phyloP scores from a whole-genome alignment of 2,797 vertebrate species.

The Gastrophryne carolinensis region DNA sequence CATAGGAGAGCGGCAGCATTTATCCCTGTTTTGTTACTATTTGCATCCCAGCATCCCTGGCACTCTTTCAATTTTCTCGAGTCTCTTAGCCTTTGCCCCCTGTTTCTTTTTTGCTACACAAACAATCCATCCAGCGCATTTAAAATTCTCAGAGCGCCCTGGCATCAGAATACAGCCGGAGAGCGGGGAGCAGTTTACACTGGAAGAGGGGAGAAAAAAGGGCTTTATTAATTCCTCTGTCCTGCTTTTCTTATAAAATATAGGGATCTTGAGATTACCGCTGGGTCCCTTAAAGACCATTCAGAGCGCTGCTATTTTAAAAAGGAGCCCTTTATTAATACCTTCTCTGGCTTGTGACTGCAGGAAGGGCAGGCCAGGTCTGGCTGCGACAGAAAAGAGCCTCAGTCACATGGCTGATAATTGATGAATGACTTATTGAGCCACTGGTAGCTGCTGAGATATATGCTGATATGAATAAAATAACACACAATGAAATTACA shows the following conservation, averaged over 20 bases:
- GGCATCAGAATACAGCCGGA: constrained; percentile 79
- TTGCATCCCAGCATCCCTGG: constrained; percentile 83
- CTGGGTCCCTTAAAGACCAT: constrained; percentile 82
- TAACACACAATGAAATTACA: constrained; percentile 80
- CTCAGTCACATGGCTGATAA: constrained; percentile 74
- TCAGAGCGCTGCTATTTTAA: constrained; percentile 81
- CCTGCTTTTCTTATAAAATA: constrained; percentile 82
- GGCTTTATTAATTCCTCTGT: constrained; percentile 84
- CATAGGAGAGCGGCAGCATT: constrained; percentile 82
- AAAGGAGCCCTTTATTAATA: constrained; percentile 86
- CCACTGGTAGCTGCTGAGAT: constrained; percentile 71
- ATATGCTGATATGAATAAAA: constrained; percentile 77
- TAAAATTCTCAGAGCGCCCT: constrained; percentile 84
- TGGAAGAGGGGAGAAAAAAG: constrained; percentile 61
- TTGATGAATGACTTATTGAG: constrained; percentile 75
- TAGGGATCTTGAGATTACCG: constrained; percentile 84
- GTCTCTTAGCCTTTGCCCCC: constrained; percentile 83
- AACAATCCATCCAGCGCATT: constrained; percentile 89
- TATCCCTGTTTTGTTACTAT: constrained; percentile 83
- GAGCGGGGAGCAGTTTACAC: constrained; percentile 81
- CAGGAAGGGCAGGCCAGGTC: constrained; percentile 69
- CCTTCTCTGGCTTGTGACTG: constrained; percentile 77
- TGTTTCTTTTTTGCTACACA: constrained; percentile 82
- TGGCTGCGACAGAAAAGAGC: constrained; percentile 80
- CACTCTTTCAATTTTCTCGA: constrained; percentile 88